A percentile compares a stretch with the other conserved stretches of the same genome.
Evolutionary conservation across 2,797 vertebrate species (phyloP).

Genomic region (Petrocephalus sullivani): DNA sequence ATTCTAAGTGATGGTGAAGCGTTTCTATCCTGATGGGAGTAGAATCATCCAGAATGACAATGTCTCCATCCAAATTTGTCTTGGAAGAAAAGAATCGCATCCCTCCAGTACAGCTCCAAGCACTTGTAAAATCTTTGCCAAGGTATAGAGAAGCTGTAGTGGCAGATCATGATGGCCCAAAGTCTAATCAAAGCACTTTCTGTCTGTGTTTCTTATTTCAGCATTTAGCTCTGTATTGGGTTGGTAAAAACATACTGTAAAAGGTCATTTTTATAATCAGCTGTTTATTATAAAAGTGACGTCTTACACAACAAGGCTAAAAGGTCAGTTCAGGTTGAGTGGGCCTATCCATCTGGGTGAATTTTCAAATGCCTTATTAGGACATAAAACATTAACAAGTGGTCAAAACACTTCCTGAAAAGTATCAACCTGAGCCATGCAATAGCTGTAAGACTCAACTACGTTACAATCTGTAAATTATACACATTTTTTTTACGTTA

Average conservation of each 20-base stretch:
- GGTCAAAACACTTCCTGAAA: background rate
- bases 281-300: background rate
- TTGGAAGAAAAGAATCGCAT: background rate
- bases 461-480: background rate
- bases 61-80: constrained; percentile 6
- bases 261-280: background rate
- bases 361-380: background rate
- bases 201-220: background rate
- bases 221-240: background rate
- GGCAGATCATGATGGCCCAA: background rate
- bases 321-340: background rate
- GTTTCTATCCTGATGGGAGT: background rate
- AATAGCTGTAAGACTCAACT: background rate
- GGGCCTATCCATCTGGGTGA: background rate
- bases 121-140: background rate
- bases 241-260: background rate
- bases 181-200: background rate
- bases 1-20: background rate
- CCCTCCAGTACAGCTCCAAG: background rate
- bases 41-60: constrained; percentile 13
- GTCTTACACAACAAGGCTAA: background rate
- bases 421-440: background rate
- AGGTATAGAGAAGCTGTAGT: background rate
- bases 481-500: background rate
- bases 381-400: background rate